These are phyloP conservation scores for Drosophila lacteicornis DNA, from an alignment of 1,140 invertebrate species.

Conservation along the genomic window DNA sequence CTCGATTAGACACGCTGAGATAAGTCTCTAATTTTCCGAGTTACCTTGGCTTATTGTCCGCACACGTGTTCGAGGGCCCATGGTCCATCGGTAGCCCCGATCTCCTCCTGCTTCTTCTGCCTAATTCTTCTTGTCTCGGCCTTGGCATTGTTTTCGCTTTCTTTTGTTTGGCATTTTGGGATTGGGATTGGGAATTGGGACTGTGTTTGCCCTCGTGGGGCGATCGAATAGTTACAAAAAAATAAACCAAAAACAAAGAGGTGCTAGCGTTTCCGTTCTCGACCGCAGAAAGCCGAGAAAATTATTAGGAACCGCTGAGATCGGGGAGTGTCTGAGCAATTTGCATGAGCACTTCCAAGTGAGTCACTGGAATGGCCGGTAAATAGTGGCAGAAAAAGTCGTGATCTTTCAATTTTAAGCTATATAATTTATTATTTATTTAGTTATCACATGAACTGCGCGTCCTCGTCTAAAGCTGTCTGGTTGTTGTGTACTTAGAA, in stretches of 20 bases:
- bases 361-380: conserved; percentile 9
- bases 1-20: conserved; percentile 77
- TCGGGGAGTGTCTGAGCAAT: conserved; percentile 33
- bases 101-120: conserved; percentile 19
- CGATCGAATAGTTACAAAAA: conserved; percentile 46
- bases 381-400: conserved; percentile 32
- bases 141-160: conserved; percentile 82
- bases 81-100: conserved; percentile 45
- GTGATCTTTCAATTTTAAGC: conserved; percentile 50
- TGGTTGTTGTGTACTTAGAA: conserved; percentile 46
- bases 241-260: neutral
- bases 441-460: conserved; percentile 77
- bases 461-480: conserved; percentile 63
- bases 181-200: neutral
- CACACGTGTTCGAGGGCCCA: conserved; percentile 76
- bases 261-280: conserved; percentile 45
- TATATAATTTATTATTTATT: conserved; percentile 71
- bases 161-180: conserved; percentile 52
- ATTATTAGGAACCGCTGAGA: neutral
- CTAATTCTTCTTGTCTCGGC: conserved; percentile 47
- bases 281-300: conserved; percentile 21
- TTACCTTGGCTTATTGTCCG: conserved; percentile 75
- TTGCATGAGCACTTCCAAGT: conserved; percentile 8
- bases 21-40: conserved; percentile 78
- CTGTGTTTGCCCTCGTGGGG: conserved; percentile 13